Percentiles rank a stretch among this genome's conserved stretches.
Evolutionary conservation across 2,113 vertebrate genomes (phyloP).

Genomic region (Capreolus pygargus): DNA sequence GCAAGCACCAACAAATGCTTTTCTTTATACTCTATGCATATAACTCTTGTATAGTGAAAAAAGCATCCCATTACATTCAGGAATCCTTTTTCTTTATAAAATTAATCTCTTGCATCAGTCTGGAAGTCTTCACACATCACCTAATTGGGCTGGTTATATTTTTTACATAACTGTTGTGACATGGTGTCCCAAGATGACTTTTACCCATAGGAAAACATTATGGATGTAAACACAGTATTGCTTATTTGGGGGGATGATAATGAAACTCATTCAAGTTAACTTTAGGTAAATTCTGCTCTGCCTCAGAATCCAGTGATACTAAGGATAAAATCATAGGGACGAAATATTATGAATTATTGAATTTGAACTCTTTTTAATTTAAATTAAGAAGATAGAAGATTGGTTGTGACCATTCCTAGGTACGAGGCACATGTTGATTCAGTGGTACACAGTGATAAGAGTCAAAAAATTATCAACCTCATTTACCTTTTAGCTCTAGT

Average conservation of each 20-base stretch:
- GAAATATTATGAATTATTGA: not conserved
- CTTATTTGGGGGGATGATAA: not conserved
- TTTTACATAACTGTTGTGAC: not conserved
- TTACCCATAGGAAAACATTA: not conserved
- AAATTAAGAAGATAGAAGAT: not conserved
- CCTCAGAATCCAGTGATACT: not conserved
- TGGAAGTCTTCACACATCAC: not conserved
- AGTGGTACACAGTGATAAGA: not conserved
- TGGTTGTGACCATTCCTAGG: not conserved
- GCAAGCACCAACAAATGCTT: constrained; percentile 54
- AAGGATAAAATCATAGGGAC: not conserved
- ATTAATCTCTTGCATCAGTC: not conserved
- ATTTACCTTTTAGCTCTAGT: not conserved
- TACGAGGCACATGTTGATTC: not conserved
- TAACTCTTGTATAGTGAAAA: not conserved
- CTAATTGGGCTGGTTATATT: not conserved
- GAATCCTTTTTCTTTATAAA: not conserved
- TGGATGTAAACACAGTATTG: not conserved
- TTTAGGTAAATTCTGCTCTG: not conserved
- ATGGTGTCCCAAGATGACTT: not conserved
- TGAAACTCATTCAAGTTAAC: not conserved
- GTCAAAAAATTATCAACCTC: not conserved
- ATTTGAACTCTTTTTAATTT: not conserved
- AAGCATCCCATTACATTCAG: not conserved
- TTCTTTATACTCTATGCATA: not conserved